A percentile compares a stretch with the other conserved stretches of the same genome.
Evolutionary conservation across 2,113 vertebrate genomes (phyloP).

Genomic region (Mellivora capensis): DNA sequence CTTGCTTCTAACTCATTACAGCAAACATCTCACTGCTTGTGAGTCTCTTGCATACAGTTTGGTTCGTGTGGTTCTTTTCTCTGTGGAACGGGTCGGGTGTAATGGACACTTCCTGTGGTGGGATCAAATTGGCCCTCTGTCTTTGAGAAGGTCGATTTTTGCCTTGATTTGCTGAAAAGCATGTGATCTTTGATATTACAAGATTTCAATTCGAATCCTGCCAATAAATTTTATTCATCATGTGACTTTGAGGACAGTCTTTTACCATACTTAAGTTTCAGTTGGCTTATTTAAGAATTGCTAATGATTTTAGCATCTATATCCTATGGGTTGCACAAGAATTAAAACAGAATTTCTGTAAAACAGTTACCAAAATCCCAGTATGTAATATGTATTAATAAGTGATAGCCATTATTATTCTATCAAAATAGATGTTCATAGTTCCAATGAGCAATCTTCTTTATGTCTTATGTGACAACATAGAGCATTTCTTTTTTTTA

Average conservation of each 20-base stretch:
- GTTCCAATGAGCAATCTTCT: not conserved
- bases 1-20: not conserved
- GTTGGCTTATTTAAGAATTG: not conserved
- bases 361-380: not conserved
- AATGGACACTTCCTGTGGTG: not conserved
- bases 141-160: not conserved
- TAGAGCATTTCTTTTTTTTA: not conserved
- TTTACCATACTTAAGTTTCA: not conserved
- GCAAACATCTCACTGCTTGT: not conserved
- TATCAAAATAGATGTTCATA: not conserved
- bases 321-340: not conserved
- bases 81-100: not conserved
- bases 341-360: not conserved
- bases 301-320: not conserved
- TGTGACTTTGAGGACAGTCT: not conserved
- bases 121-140: not conserved
- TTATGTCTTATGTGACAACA: not conserved
- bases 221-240: not conserved
- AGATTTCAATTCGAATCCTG: not conserved
- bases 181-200: not conserved
- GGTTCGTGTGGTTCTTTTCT: not conserved
- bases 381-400: not conserved
- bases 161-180: not conserved
- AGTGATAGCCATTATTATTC: not conserved
- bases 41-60: not conserved